Evolutionary conservation across 2,113 vertebrate species (phyloP).

Genomic region (Pygoscelis antarcticus): DNA sequence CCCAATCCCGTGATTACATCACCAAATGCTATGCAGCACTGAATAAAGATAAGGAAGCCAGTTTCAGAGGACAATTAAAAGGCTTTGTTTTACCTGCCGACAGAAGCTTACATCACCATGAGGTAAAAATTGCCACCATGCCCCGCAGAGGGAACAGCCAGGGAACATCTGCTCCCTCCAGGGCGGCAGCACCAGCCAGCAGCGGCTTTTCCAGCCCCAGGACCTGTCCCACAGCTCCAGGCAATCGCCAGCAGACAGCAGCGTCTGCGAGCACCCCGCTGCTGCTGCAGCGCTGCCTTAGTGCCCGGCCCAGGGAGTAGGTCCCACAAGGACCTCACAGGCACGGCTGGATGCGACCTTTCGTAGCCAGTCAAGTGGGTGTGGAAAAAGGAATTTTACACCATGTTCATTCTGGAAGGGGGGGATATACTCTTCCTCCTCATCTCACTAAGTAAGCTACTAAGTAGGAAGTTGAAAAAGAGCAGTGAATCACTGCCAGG

Average conservation of each 20-base stretch:
- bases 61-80: not conserved
- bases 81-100: not conserved
- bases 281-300: accelerated
- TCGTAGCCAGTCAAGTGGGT: not conserved
- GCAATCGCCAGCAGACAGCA: not conserved
- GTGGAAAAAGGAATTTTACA: not conserved
- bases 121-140: not conserved
- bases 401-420: not conserved
- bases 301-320: accelerated
- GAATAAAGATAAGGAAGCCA: not conserved
- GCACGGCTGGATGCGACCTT: accelerated
- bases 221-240: accelerated
- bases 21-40: accelerated
- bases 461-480: not conserved
- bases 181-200: not conserved
- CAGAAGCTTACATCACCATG: not conserved
- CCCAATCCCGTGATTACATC: not conserved
- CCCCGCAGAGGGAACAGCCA: not conserved
- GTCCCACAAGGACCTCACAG: not conserved
- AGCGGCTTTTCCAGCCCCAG: not conserved
- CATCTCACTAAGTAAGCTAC: not conserved
- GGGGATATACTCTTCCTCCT: not conserved
- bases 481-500: slow-evolving; percentile 14
- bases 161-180: not conserved
- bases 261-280: not conserved